Percentiles rank a stretch among this genome's conserved stretches.
Evolutionary conservation across 2,888 invertebrate species (phyloP).

Genomic region (Siphonodentalium dalli): DNA sequence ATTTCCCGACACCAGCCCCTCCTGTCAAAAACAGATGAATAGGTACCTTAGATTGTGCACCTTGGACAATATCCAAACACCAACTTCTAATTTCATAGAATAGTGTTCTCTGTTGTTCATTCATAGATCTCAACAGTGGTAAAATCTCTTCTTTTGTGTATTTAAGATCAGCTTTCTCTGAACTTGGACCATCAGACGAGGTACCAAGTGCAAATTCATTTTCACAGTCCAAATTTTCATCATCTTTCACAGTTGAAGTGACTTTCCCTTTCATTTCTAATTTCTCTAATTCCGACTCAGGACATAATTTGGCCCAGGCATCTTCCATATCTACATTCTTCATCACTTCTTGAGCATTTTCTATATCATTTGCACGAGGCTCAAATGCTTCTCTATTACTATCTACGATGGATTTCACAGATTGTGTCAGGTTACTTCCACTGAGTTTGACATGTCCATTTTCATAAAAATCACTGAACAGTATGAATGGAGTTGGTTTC

Average conservation of each 20-base stretch:
- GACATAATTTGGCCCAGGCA: too few species aligned
- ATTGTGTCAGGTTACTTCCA: too few species aligned
- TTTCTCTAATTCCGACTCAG: neutral
- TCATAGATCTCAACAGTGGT: neutral
- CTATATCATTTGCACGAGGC: too few species aligned
- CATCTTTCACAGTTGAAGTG: too few species aligned
- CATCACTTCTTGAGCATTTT: neutral
- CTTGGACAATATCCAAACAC: too few species aligned
- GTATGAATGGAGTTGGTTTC: neutral
- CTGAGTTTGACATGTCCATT: too few species aligned
- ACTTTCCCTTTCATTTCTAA: neutral
- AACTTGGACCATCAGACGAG: neutral
- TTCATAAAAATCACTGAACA: too few species aligned
- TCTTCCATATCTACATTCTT: conserved; percentile 2
- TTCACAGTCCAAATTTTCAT: too few species aligned
- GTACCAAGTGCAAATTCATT: neutral
- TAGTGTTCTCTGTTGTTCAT: too few species aligned
- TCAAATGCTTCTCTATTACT: neutral
- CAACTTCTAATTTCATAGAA: neutral
- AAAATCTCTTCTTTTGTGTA: neutral
- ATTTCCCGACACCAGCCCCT: neutral
- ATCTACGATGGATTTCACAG: too few species aligned
- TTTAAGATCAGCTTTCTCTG: too few species aligned
- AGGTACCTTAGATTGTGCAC: conserved; percentile 2
- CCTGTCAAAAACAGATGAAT: neutral